These are phyloP conservation scores for Anas bernieri DNA, from an alignment of 2,797 vertebrate genomes.

Conservation along the genomic window DNA sequence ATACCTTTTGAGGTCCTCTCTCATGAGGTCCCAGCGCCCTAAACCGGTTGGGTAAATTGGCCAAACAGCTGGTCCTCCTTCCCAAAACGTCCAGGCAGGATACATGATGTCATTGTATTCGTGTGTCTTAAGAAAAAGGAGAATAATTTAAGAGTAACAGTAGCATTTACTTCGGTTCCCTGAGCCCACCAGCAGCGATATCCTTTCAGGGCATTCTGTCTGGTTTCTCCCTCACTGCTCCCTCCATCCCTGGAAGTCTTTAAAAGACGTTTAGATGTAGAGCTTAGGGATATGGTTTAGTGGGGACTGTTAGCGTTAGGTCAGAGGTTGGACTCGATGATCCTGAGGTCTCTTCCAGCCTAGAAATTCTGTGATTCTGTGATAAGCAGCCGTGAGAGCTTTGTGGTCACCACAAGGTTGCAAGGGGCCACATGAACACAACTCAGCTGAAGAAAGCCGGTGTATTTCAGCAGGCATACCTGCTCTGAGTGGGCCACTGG, in stretches of 20 bases:
- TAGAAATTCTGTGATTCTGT: too few relatives aligned
- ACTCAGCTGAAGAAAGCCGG: not conserved
- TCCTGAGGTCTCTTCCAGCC: too few relatives aligned
- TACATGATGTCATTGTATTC: slow-evolving; percentile 98
- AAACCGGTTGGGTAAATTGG: slow-evolving; percentile 97
- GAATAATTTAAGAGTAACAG: not conserved
- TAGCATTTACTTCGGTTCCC: not conserved
- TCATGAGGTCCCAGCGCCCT: slow-evolving; percentile 98
- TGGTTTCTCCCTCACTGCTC: fast-evolving
- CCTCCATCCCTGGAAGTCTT: too few relatives aligned
- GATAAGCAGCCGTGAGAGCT: not conserved
- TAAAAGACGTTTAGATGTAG: too few relatives aligned
- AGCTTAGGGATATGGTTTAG: too few relatives aligned
- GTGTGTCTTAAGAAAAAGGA: slow-evolving; percentile 81
- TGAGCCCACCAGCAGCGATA: not conserved
- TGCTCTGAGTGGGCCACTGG: not conserved
- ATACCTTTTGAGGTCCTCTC: slow-evolving; percentile 89
- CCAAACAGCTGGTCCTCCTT: slow-evolving; percentile 98
- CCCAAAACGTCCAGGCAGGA: slow-evolving; percentile 99
- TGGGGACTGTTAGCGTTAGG: too few relatives aligned
- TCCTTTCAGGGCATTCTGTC: not conserved
- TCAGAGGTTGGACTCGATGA: too few relatives aligned
- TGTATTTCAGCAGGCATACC: not conserved
- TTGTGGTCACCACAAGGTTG: not conserved
- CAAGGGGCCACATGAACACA: not conserved